Conservation (phyloP, 2,888 invertebrate species). For the Cataglyphis rosenhaueri region DNA sequence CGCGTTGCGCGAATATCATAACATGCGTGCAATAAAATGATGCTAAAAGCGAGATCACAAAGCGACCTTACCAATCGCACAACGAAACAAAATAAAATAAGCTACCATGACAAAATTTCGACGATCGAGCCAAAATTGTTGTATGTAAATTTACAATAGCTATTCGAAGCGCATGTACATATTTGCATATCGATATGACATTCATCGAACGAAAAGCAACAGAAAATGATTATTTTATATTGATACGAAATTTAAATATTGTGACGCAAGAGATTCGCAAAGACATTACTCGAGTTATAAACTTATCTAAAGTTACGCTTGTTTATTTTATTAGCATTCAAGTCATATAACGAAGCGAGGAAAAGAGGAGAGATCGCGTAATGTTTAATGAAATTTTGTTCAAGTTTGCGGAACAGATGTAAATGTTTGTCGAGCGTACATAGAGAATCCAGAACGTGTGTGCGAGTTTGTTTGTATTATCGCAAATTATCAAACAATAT, state of each 20-base stretch:
- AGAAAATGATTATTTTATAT: not conserved
- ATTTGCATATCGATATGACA: slow-evolving; percentile 1
- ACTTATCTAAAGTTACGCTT: slow-evolving; percentile 3
- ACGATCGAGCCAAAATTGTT: not conserved
- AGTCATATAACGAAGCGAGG: not conserved
- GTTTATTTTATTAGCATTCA: slow-evolving; percentile 8
- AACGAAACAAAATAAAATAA: slow-evolving; percentile 21
- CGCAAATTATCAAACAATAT: slow-evolving; percentile 29
- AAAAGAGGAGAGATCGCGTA: not conserved
- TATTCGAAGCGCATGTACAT: not conserved
- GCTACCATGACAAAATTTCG: not conserved
- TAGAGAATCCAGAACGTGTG: not conserved
- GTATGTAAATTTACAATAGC: slow-evolving; percentile 15
- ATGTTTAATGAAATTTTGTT: slow-evolving; percentile 33
- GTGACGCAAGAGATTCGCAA: not conserved
- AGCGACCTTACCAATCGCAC: not conserved
- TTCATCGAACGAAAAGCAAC: slow-evolving; percentile 20
- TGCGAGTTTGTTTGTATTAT: slow-evolving; percentile 13
- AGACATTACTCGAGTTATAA: not conserved
- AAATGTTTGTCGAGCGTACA: slow-evolving; percentile 24
- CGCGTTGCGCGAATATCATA: not conserved
- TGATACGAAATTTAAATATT: not conserved
- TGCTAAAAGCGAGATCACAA: slow-evolving; percentile 28
- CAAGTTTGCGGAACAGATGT: slow-evolving; percentile 24
- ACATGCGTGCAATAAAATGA: slow-evolving; percentile 20